Conservation (phyloP, 2,888 invertebrate species). For the Nomada goodeniana region DNA sequence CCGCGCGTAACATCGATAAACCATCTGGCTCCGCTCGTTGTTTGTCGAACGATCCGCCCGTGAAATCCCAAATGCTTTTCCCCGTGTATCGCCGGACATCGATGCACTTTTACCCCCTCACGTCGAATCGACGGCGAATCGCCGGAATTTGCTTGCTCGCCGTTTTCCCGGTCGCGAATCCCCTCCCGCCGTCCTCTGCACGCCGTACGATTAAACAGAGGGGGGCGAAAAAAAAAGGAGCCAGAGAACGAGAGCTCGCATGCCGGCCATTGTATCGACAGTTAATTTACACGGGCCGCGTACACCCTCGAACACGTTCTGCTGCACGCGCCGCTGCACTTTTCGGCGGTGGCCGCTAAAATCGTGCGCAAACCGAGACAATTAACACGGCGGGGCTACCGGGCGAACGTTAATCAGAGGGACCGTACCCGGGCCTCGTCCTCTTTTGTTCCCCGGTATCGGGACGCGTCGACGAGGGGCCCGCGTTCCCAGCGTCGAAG, state of each 20-base stretch:
- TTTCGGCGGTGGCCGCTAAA: constrained; percentile 57
- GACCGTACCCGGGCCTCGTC: constrained; percentile 4
- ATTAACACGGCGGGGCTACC: constrained; percentile 59
- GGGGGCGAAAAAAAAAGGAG: constrained; percentile 20
- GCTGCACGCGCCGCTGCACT: constrained; percentile 48
- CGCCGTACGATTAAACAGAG: constrained; percentile 21
- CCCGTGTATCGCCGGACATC: background rate
- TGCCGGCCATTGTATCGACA: constrained; percentile 38
- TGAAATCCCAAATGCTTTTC: constrained; percentile 5
- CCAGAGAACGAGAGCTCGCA: background rate
- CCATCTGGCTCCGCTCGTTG: background rate
- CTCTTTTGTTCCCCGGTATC: constrained; percentile 14
- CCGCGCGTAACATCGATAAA: background rate
- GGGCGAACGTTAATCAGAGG: constrained; percentile 51
- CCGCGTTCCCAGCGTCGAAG: background rate
- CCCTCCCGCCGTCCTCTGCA: background rate
- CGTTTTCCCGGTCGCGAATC: background rate
- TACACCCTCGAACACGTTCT: background rate
- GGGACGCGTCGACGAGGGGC: background rate
- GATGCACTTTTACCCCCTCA: constrained; percentile 31
- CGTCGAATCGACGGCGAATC: constrained; percentile 3
- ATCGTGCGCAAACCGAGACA: constrained; percentile 40
- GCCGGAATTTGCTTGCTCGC: constrained; percentile 34
- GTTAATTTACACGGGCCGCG: constrained; percentile 54
- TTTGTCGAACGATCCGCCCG: background rate